phyloP scores from a whole-genome alignment of 2,797 vertebrate species.

The Fistularia tabacaria region DNA sequence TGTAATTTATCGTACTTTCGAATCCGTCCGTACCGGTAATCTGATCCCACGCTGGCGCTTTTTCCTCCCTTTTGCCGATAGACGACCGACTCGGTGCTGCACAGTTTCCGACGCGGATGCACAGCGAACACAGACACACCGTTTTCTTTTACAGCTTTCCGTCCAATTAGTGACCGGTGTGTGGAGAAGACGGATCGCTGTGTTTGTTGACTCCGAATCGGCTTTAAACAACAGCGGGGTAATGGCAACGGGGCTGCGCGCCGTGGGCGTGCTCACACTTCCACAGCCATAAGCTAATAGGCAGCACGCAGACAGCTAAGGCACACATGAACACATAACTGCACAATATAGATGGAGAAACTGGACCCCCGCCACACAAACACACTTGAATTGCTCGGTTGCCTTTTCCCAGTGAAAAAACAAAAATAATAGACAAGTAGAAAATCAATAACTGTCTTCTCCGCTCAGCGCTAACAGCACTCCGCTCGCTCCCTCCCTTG shows the following conservation, averaged over 20 bases:
- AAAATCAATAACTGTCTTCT: slow-evolving; percentile 69
- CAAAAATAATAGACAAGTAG: slow-evolving; percentile 68
- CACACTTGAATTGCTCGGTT: slow-evolving; percentile 19
- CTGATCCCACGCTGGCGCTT: too few relatives aligned
- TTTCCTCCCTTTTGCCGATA: too few relatives aligned
- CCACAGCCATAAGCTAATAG: slow-evolving; percentile 40
- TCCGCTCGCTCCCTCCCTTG: slow-evolving; percentile 39
- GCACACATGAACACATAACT: slow-evolving; percentile 29
- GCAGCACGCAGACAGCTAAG: slow-evolving; percentile 26
- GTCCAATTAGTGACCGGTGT: slow-evolving; percentile 56
- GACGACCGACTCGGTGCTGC: too few relatives aligned
- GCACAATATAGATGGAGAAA: not conserved
- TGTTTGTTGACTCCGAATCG: slow-evolving; percentile 35
- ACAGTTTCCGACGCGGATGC: slow-evolving; percentile 2
- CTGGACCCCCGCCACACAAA: not conserved
- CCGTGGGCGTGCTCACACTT: slow-evolving; percentile 23
- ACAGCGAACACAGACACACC: slow-evolving; percentile 7
- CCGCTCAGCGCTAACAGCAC: slow-evolving; percentile 60
- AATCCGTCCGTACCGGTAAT: too few relatives aligned
- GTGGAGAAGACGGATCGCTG: slow-evolving; percentile 29
- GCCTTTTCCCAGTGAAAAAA: slow-evolving; percentile 56
- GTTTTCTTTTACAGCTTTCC: slow-evolving; percentile 43
- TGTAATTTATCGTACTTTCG: too few relatives aligned
- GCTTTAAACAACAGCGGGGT: slow-evolving; percentile 26
- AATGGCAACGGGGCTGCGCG: slow-evolving; percentile 27